Base-by-base conservation (phyloP, 2,888 invertebrate species). In the Eulithis prunata region DNA sequence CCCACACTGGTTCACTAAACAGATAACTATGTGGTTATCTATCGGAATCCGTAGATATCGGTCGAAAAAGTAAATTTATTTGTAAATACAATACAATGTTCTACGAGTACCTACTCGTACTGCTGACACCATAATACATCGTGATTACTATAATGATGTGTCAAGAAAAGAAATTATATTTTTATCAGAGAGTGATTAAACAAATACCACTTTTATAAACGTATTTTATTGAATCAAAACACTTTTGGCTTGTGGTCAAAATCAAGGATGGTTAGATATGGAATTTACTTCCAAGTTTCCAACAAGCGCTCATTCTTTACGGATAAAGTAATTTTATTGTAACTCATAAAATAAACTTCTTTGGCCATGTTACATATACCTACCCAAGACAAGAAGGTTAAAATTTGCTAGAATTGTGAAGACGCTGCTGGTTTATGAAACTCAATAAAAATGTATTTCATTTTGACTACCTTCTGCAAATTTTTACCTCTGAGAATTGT, bases 401-500 rank as follows among this genome's bases (percentile, higher is more conserved):
- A 32, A 4, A 32, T 32, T 4, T 3, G 32, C 41, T 11, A 13
- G 3, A 59, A 28, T 51, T 52, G 51, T 43, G 51, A 51, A 59
- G 0, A 28, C 13, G 13, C 43, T 52, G 28, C 51, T 43, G 3
- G 52, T 49, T 52, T 52, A 45, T 10, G 21, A 12, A n/a, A 32
- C 14, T 53, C 36, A 4, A 47, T 47, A 14, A 21, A 11, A 47
- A 38, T 36, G 13, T 49, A 51, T 55, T 62, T 57, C 46, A 62
- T 55, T 7, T 47, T 49, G 43, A 51, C 28, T 28, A 45, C 51
- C 51, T 12, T 57, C 62, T 56, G 12, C 52, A 62, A 57, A 57
- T 62, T 72, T 89, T 73, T 89, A 94, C 94, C 94, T 94, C 89
- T 91, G 70, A 94, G 86, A 53, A 86, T 75, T 64, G 87, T 82